Percentiles rank a stretch among this genome's conserved stretches.
These are phyloP conservation scores for Nemoura dubitans DNA, from an alignment of 2,888 invertebrate species.

Conservation along the genomic window DNA sequence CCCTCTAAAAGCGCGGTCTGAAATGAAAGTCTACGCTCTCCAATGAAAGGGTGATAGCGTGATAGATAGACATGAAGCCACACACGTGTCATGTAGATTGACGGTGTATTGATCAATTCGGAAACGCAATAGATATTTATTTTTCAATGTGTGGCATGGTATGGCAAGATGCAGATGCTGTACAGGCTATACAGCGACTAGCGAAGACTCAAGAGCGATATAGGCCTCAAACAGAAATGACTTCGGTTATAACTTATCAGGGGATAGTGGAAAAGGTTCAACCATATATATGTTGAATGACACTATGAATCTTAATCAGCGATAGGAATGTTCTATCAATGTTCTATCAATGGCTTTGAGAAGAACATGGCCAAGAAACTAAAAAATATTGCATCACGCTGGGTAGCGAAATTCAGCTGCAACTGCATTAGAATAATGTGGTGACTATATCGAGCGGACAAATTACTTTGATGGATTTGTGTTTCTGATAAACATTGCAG, in stretches of 20 bases:
- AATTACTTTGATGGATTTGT: not conserved
- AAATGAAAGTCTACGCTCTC: not conserved
- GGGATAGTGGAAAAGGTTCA: not conserved
- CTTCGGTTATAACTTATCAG: not conserved
- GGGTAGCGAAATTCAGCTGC: not conserved
- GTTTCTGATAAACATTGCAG: constrained; percentile 20
- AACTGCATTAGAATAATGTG: not conserved
- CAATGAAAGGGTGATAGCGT: not conserved
- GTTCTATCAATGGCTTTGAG: not conserved
- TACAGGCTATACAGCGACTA: not conserved
- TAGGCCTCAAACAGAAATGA: not conserved
- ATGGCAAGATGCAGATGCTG: not conserved
- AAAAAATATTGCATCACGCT: not conserved
- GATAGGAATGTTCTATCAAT: not conserved
- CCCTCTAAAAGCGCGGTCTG: not conserved
- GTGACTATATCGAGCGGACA: not conserved
- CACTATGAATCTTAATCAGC: not conserved
- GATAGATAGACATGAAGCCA: no score
- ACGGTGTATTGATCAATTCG: not conserved
- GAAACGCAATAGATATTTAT: not conserved
- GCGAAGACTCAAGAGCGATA: not conserved
- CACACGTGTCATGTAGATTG: not conserved
- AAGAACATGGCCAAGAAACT: not conserved
- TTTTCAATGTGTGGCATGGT: not conserved
- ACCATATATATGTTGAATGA: not conserved